phyloP scores from a whole-genome alignment of 2,113 vertebrate species.

The Ursus arctos region DNA sequence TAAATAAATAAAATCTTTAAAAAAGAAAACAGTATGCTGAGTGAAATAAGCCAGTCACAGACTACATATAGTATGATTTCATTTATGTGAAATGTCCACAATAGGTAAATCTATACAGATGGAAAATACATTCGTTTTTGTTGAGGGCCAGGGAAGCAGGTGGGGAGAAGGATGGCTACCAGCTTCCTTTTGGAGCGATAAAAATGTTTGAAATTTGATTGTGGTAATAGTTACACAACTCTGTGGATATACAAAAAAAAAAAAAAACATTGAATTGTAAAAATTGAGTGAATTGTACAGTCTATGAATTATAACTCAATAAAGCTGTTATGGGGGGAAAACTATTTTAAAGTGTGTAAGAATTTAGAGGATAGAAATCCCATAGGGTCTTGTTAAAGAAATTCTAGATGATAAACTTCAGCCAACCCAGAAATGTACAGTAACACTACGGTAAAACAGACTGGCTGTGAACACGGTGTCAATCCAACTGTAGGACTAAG shows the following conservation, averaged over 20 bases:
- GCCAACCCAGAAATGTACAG: slow-evolving; percentile 66
- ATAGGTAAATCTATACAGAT: not conserved
- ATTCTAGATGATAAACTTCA: slow-evolving; percentile 68
- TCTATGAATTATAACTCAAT: slow-evolving; percentile 55
- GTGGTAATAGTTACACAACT: not conserved
- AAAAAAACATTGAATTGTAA: not conserved
- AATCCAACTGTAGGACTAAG: not conserved
- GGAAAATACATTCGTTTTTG: not conserved
- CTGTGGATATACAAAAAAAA: not conserved
- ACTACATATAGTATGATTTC: not conserved
- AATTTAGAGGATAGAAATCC: slow-evolving; percentile 67
- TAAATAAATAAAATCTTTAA: too few species aligned
- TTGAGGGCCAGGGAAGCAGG: not conserved
- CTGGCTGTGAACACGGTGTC: not conserved
- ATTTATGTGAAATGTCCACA: not conserved
- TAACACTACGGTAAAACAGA: slow-evolving; percentile 41
- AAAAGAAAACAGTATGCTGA: not conserved
- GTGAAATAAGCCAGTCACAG: not conserved
- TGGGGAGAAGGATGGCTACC: too few species aligned
- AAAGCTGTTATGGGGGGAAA: slow-evolving; percentile 16
- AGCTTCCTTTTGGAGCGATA: not conserved
- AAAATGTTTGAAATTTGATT: not conserved
- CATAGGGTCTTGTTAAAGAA: slow-evolving; percentile 71
- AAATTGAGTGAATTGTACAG: slow-evolving; percentile 7
- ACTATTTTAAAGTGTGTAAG: slow-evolving; percentile 10